Evolutionary conservation across 2,113 vertebrate genomes (phyloP), one percentile per base, ranked within the genome.

Genomic region (Rhagologus leucostigma): DNA sequence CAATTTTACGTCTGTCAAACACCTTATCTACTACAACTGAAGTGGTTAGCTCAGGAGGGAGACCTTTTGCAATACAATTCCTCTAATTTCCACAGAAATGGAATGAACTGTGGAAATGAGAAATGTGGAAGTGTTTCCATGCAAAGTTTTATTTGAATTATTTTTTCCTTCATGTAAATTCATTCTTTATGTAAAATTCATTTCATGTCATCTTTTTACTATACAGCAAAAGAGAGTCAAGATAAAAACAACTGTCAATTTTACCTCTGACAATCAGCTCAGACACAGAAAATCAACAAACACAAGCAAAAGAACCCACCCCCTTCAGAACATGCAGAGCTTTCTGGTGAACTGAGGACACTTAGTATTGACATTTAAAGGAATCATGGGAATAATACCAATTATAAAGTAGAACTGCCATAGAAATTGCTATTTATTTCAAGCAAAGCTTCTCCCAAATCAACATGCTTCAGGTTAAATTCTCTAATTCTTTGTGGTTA

Each of bases 291-390:
- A 52, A 13, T 49, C 16, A 68, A 46, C 44, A 91, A 7, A n/a
- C 4, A 57, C 13, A 86, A 77, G 47, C 52, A 74, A 26, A 64
- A 78, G 78, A 75, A n/a, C 13, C 39, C 84, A 92, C 21, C 27
- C 35, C 29, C 32, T 65, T 56, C 52, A 88, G 30, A 89, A 56
- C 88, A 96, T 86, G 90, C 96, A 96, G 44, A 81, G 83, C 42
- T 32, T 77, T 95, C 97, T 97, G 97, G 82, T 97, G 94, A 97
- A 97, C 96, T 97, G 97, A 97, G 96, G 94, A 94, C 67, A 75
- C 14, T 83, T 68, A 77, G 42, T 37, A 73, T 35, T 67, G 52
- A 63, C 37, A 89, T 67, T 84, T 68, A 73, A 46, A 87, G 80
- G 42, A 55, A 63, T 39, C 16, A 68, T 16, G 5, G 27, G 16